phyloP scores from a whole-genome alignment of 2,888 invertebrate genomes.

The Neoaliturus tenellus region DNA sequence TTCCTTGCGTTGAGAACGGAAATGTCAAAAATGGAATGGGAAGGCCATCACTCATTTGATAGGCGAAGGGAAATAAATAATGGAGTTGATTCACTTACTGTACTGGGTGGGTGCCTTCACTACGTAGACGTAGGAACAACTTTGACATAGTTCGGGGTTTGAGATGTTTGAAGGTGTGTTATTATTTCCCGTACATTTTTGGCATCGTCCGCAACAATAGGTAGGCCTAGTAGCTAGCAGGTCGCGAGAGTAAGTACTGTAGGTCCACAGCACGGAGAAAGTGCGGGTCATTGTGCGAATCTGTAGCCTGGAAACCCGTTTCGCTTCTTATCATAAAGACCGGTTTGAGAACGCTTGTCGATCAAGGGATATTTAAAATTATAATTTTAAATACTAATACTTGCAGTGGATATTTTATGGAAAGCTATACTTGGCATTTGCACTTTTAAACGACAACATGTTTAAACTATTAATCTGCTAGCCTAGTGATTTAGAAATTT shows the following conservation, averaged over 20 bases:
- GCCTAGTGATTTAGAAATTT: too few relatives aligned
- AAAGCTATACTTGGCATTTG: too few relatives aligned
- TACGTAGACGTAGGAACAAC: too few relatives aligned
- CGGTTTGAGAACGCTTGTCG: not conserved
- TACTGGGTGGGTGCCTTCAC: too few relatives aligned
- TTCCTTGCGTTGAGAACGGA: not conserved
- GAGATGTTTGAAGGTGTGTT: too few relatives aligned
- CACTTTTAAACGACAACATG: too few relatives aligned
- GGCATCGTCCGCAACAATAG: not conserved
- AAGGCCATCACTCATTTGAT: not conserved
- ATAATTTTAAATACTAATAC: too few relatives aligned
- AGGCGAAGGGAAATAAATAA: not conserved
- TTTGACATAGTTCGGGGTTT: too few relatives aligned
- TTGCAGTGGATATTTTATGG: too few relatives aligned
- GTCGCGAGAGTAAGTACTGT: too few relatives aligned
- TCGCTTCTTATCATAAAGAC: not conserved
- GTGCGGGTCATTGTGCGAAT: not conserved
- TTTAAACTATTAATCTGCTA: too few relatives aligned
- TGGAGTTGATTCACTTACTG: not conserved
- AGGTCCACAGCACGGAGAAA: not conserved
- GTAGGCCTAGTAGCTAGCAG: not conserved
- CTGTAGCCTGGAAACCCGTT: not conserved
- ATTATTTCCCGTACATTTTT: too few relatives aligned
- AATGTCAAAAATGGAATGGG: not conserved
- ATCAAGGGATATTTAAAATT: not conserved